Evolutionary conservation across 2,113 vertebrate species (phyloP).

Genomic region (Dasypus novemcinctus): DNA sequence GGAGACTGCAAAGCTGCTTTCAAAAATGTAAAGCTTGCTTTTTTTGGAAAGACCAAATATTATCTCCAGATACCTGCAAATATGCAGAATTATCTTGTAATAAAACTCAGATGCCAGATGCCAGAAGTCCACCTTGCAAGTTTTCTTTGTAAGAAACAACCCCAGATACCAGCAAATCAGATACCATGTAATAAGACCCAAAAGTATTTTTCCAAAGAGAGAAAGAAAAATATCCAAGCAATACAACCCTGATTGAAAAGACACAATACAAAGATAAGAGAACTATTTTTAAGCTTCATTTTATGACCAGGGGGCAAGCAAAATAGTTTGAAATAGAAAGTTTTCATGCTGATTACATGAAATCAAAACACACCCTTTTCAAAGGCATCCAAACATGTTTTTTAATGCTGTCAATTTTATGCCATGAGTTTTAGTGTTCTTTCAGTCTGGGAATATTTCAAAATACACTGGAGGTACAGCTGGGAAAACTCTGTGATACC

Average conservation of each 20-base stretch:
- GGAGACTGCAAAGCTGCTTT: not conserved
- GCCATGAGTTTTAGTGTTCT: slow-evolving; percentile 74
- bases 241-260: slow-evolving; percentile 76
- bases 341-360: slow-evolving; percentile 80
- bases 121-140: slow-evolving; percentile 39
- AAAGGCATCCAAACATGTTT: slow-evolving; percentile 65
- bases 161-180: slow-evolving; percentile 50
- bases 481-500: slow-evolving; percentile 84
- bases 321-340: slow-evolving; percentile 76
- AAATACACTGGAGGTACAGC: slow-evolving; percentile 84
- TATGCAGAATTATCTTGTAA: not conserved
- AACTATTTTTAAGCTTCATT: slow-evolving; percentile 80
- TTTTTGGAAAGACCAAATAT: not conserved
- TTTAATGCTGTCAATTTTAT: slow-evolving; percentile 73
- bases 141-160: slow-evolving; percentile 63
- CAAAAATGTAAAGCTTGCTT: not conserved
- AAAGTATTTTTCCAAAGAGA: slow-evolving; percentile 69
- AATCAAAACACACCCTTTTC: slow-evolving; percentile 80
- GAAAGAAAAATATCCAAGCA: slow-evolving; percentile 73
- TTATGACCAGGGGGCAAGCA: slow-evolving; percentile 74
- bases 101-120: slow-evolving; percentile 22
- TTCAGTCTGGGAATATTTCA: slow-evolving; percentile 73
- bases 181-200: slow-evolving; percentile 58
- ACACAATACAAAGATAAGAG: slow-evolving; percentile 75
- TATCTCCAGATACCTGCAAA: slow-evolving; percentile 54